Percentiles rank a stretch among this genome's conserved stretches.
Evolutionary conservation across 2,797 vertebrate species (phyloP).

Genomic region (Salarias fasciatus): DNA sequence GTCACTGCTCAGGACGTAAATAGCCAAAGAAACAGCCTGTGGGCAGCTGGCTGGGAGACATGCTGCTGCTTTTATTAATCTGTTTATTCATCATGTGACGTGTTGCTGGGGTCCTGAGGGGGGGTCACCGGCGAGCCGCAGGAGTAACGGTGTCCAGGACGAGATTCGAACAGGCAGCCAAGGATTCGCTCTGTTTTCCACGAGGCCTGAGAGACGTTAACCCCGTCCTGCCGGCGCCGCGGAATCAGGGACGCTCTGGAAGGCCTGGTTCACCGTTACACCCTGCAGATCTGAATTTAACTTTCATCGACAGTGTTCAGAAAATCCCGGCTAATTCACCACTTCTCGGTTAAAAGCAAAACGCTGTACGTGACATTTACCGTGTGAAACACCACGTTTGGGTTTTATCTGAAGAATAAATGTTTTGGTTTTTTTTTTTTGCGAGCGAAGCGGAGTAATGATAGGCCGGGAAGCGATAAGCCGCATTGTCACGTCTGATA

Average conservation of each 20-base stretch:
- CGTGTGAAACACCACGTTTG: no score
- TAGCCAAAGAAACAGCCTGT: conserved; percentile 38
- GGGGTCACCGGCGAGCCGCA: conserved; percentile 52
- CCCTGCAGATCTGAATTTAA: no score
- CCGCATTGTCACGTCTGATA: conserved; percentile 6
- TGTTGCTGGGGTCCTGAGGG: conserved; percentile 45
- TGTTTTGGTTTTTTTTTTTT: no score
- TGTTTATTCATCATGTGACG: neutral
- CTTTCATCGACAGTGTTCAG: no score
- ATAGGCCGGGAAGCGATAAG: conserved; percentile 3
- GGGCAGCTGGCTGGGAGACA: conserved; percentile 58
- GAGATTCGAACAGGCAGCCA: conserved; percentile 59
- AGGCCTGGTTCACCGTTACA: conserved; percentile 26
- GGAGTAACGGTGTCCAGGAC: conserved; percentile 69
- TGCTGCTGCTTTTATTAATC: conserved; percentile 43
- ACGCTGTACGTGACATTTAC: no score
- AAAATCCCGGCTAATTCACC: no score
- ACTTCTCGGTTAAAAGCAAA: no score
- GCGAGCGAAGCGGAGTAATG: neutral
- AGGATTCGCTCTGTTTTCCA: conserved; percentile 49
- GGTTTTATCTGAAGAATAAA: no score
- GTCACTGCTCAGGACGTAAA: conserved; percentile 56
- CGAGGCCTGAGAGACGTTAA: conserved; percentile 46
- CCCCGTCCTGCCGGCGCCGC: conserved; percentile 49
- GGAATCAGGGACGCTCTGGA: no score